Evolutionary conservation across 1,140 invertebrate species (phyloP), one percentile per base, ranked within the genome.

Genomic region (Drosophila lowei): DNA sequence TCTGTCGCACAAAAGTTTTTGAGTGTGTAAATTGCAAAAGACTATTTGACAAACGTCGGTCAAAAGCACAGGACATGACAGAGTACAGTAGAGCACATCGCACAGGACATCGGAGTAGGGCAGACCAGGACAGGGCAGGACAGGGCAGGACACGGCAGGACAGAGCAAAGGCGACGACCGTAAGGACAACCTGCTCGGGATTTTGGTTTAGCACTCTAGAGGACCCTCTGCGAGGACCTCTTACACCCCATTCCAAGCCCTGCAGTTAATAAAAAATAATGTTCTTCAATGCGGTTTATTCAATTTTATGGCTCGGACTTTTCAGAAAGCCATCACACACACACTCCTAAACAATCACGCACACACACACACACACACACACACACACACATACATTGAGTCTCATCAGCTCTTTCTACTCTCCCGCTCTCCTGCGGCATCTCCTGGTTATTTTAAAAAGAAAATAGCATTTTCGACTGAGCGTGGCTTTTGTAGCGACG

Each of bases 21-120:
- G 70, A 75, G 83, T 88, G 81, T 86, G 81, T 86, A 88, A 86
- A 88, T 88, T 86, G 83, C 83, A 88, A 88, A 68, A 72, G 78
- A 83, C 83, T 88, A 88, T 86, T 86, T 86, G 83, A 86, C 83
- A 86, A 86, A 83, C 83, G 83, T 88, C 83, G 81, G 83, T 88
- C 81, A 85, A 84, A 84, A 77, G 72, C 58, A 64, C 67, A 81
- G 62, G 63, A 80, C 80, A 77, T 83, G 63, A 64, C 43, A 28
- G 49, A 68, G 63, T 42, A 18, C 50, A 53, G 50, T 13, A 13
- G 30, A 53, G 28, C 49, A 18, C 18, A 18, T 18, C 18, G 18
- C 23, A 64, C 63, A 49, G 50, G 65, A 43, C 34, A 34, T 13
- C 8, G 6, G 42, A 23, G 30, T 25, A 38, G 34, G 34, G 49